A percentile compares a stretch with the other conserved stretches of the same genome.
Evolutionary conservation across 2,888 invertebrate species (phyloP).

Genomic region (Drosophila prostipennis): DNA sequence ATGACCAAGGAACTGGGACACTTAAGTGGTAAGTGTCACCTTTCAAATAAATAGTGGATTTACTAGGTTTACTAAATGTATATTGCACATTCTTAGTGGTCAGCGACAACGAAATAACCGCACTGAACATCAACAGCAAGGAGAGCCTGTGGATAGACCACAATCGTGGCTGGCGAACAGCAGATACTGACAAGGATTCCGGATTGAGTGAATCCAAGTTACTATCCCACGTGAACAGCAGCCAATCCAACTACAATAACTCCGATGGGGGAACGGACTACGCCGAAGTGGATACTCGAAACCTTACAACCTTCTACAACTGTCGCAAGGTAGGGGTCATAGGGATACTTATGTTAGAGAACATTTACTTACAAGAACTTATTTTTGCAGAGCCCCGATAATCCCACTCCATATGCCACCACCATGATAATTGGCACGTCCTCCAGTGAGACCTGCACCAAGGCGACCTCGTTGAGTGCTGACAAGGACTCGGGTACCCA

Average conservation of each 20-base stretch:
- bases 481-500: conserved; percentile 84
- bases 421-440: conserved; percentile 87
- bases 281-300: conserved; percentile 88
- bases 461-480: conserved; percentile 83
- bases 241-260: conserved; percentile 84
- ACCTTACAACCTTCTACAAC: conserved; percentile 90
- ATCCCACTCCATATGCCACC: conserved; percentile 90
- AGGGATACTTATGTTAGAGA: neutral
- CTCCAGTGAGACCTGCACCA: conserved; percentile 83
- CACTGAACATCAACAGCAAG: conserved; percentile 85
- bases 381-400: conserved; percentile 85
- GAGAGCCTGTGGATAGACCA: conserved; percentile 89
- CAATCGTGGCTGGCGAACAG: conserved; percentile 87
- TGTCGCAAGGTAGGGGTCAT: conserved; percentile 85
- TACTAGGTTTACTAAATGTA: too few species aligned
- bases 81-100: conserved; percentile 80
- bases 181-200: conserved; percentile 87
- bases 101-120: conserved; percentile 85
- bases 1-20: conserved; percentile 87
- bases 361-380: conserved; percentile 13
- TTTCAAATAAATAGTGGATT: neutral
- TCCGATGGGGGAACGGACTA: conserved; percentile 87
- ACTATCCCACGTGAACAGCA: conserved; percentile 85
- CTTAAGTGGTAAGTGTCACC: conserved; percentile 85
- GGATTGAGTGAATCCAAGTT: conserved; percentile 86